These are phyloP conservation scores for Bombus waltoni DNA, from an alignment of 1,140 invertebrate species.

Conservation along the genomic window DNA sequence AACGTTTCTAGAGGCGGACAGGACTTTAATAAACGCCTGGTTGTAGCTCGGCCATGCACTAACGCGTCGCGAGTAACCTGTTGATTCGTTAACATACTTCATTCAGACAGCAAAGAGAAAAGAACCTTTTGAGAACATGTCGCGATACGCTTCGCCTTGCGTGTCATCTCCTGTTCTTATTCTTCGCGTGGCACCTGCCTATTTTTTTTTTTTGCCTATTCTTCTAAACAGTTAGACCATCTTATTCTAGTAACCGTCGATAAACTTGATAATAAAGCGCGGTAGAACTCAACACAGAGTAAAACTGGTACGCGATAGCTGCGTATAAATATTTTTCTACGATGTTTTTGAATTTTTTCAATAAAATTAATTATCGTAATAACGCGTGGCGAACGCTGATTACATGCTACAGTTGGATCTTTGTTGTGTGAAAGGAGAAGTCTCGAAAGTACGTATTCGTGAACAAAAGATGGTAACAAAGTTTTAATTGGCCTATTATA, in stretches of 20 bases:
- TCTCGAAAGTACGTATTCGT: constrained; percentile 23
- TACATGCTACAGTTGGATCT: not conserved
- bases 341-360: not conserved
- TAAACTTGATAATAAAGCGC: not conserved
- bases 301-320: not conserved
- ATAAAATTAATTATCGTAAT: not conserved
- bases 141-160: not conserved
- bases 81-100: constrained; percentile 71
- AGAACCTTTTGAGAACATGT: constrained; percentile 14
- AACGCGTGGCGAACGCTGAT: not conserved
- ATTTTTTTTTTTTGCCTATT: not conserved
- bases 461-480: constrained; percentile 38
- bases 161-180: not conserved
- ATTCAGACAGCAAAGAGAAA: constrained; percentile 48
- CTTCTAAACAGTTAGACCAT: not conserved
- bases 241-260: not conserved
- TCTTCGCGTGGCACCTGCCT: not conserved
- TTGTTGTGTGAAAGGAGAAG: not conserved
- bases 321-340: not conserved
- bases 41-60: not conserved
- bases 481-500: constrained; percentile 49
- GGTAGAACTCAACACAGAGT: not conserved
- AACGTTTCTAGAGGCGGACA: constrained; percentile 30
- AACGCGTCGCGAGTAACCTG: constrained; percentile 60
- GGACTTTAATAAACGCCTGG: constrained; percentile 46